phyloP scores from a whole-genome alignment of 2,888 invertebrate genomes.

The Watsonalla cultraria region DNA sequence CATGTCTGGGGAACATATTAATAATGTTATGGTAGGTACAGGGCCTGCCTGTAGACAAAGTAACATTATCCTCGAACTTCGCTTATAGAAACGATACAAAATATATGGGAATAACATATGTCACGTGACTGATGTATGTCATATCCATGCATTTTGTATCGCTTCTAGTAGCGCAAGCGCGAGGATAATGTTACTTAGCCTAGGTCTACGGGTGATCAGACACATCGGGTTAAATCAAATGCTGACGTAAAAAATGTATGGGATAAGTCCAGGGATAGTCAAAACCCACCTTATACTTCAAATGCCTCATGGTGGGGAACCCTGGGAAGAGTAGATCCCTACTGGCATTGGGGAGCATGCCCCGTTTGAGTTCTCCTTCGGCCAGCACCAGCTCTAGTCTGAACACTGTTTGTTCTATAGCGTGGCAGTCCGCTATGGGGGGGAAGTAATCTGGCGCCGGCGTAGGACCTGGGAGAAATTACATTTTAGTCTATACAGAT shows the following conservation, averaged over 20 bases:
- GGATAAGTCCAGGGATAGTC: no score
- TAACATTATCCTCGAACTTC: no score
- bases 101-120: no score
- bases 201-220: no score
- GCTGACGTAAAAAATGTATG: no score
- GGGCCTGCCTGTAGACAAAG: no score
- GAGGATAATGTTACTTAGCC: no score
- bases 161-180: no score
- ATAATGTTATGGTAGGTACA: neutral
- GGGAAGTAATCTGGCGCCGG: constrained; percentile 82
- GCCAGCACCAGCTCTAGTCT: constrained; percentile 80
- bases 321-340: constrained; percentile 89
- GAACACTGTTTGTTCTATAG: constrained; percentile 66
- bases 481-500: neutral
- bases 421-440: constrained; percentile 76
- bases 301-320: constrained; percentile 94
- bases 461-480: constrained; percentile 41
- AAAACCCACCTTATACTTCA: constrained; percentile 87
- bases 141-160: no score
- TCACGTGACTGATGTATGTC: no score
- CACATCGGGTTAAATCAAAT: no score
- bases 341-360: constrained; percentile 83
- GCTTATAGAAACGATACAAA: no score
- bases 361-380: constrained; percentile 79
- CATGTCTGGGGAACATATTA: constrained; percentile 69